Conservation (phyloP, 2,888 invertebrate genomes). For the Protophormia terraenovae region DNA sequence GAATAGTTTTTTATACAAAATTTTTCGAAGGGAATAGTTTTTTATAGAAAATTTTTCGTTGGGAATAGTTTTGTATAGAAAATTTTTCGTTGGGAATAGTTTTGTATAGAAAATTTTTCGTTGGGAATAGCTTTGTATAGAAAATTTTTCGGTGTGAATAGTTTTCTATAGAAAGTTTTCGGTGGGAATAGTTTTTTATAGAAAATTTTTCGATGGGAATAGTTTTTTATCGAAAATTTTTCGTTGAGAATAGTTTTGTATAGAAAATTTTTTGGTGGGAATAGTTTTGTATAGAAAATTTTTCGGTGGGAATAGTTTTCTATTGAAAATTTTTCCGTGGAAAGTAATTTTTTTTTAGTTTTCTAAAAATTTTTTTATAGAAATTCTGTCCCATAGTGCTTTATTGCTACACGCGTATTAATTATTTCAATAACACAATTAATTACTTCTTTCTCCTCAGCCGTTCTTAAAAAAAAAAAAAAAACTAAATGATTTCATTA, state of each 20-base stretch:
- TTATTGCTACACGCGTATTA: background rate
- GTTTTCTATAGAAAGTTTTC: too few species aligned
- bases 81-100: background rate
- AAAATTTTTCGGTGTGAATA: too few species aligned
- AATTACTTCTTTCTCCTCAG: background rate
- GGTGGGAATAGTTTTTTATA: background rate
- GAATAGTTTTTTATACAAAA: background rate
- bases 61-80: background rate
- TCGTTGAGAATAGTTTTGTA: background rate
- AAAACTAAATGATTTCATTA: background rate
- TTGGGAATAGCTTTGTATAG: background rate
- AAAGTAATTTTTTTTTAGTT: too few species aligned
- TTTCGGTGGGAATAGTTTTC: background rate
- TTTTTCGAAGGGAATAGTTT: background rate
- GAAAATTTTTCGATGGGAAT: background rate
- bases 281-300: background rate
- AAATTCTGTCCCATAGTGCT: slow-evolving; percentile 16
- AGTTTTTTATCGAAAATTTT: background rate
- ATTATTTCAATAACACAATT: background rate
- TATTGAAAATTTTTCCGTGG: background rate
- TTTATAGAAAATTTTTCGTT: background rate
- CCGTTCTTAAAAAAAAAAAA: background rate
- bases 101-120: background rate
- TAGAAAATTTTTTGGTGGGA: background rate
- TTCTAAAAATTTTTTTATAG: background rate